Evolutionary conservation across 2,113 vertebrate species (phyloP).

Genomic region (Mobula hypostoma): DNA sequence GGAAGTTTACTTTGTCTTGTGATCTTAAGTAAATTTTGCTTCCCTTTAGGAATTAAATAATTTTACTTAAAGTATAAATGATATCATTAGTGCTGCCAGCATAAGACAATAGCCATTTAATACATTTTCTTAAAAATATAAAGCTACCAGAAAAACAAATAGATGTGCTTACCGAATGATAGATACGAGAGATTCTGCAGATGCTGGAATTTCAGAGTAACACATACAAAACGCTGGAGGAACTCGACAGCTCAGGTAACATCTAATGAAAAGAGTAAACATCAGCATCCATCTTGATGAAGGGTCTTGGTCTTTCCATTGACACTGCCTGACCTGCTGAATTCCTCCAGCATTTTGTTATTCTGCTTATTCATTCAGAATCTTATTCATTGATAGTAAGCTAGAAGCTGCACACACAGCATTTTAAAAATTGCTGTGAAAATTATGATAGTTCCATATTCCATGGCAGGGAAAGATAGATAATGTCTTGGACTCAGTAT

Average conservation of each 20-base stretch:
- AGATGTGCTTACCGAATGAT: background rate
- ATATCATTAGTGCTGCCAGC: background rate
- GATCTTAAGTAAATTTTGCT: constrained; percentile 2
- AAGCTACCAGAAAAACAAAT: background rate
- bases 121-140: background rate
- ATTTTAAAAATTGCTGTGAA: background rate
- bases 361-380: background rate
- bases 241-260: too few relatives aligned
- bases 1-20: background rate
- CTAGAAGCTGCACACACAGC: background rate
- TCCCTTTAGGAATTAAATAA: background rate
- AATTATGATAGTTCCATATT: background rate
- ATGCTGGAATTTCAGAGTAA: too few relatives aligned
- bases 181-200: too few relatives aligned
- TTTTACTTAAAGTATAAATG: constrained; percentile 27
- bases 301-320: too few relatives aligned
- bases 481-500: background rate
- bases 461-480: background rate
- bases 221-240: too few relatives aligned
- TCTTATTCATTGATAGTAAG: background rate
- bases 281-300: too few relatives aligned
- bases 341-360: too few relatives aligned
- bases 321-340: too few relatives aligned
- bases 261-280: too few relatives aligned
- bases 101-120: background rate